phyloP scores from a whole-genome alignment of 2,797 vertebrate genomes.

The Eupleurogrammus muticus region DNA sequence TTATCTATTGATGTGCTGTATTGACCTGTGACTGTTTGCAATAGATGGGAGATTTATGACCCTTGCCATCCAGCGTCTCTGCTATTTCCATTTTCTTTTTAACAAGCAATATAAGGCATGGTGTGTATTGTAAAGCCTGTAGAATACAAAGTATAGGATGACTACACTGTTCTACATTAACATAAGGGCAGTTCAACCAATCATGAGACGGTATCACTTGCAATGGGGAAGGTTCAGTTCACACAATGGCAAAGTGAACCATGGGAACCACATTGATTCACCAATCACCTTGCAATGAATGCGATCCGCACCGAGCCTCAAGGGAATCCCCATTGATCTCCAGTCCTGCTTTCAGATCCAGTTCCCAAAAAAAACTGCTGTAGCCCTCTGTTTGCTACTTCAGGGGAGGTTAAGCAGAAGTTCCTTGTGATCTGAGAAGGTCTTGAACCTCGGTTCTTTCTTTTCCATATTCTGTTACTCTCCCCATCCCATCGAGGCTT shows the following conservation, averaged over 20 bases:
- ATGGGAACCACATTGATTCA: constrained; percentile 85
- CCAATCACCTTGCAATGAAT: constrained; percentile 76
- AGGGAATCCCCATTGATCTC: constrained; percentile 82
- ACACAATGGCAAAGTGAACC: constrained; percentile 80
- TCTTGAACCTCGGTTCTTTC: constrained; percentile 81
- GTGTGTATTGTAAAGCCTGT: constrained; percentile 10
- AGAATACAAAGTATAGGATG: constrained; percentile 11
- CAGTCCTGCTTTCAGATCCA: constrained; percentile 76
- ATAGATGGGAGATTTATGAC: constrained; percentile 22
- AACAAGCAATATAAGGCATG: neutral
- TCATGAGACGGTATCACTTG: constrained; percentile 59
- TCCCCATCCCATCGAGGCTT: constrained; percentile 60
- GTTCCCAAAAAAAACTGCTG: constrained; percentile 74
- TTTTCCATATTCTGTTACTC: constrained; percentile 80
- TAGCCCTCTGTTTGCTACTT: constrained; percentile 81
- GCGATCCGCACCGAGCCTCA: constrained; percentile 72
- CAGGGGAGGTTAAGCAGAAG: constrained; percentile 86
- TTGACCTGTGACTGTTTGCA: constrained; percentile 25
- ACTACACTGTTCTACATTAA: constrained; percentile 31
- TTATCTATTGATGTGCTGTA: constrained; percentile 29
- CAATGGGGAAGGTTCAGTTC: constrained; percentile 60
- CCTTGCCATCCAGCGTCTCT: constrained; percentile 18
- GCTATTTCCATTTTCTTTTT: constrained; percentile 33
- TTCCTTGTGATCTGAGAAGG: constrained; percentile 87
- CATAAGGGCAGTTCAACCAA: constrained; percentile 26